A percentile compares a stretch with the other conserved stretches of the same genome.
Evolutionary conservation across 2,113 vertebrate genomes (phyloP).

Genomic region (Lichenostomus cassidix): DNA sequence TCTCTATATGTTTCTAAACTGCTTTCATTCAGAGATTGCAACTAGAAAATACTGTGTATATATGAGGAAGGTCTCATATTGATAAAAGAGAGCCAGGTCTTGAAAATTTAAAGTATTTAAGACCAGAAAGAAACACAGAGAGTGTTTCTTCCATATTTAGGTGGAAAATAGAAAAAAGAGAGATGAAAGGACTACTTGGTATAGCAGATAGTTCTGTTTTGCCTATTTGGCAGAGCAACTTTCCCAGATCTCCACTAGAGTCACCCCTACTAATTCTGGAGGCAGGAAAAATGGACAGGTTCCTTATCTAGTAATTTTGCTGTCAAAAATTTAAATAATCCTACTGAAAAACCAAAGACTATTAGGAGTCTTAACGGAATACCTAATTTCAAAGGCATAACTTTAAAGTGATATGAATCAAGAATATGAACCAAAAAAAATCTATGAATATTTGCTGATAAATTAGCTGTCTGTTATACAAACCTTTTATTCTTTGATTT

Average conservation of each 20-base stretch:
- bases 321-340: background rate
- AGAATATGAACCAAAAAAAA: background rate
- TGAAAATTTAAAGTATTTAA: background rate
- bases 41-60: background rate
- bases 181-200: background rate
- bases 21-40: background rate
- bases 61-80: background rate
- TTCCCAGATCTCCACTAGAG: background rate
- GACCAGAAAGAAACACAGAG: background rate
- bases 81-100: background rate
- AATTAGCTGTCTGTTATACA: background rate
- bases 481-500: background rate
- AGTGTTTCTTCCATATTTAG: background rate
- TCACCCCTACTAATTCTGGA: background rate
- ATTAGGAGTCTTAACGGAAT: background rate
- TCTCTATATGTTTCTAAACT: background rate
- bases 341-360: accelerated
- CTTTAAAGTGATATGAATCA: background rate
- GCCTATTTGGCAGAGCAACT: background rate
- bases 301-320: background rate
- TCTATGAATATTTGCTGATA: background rate
- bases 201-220: background rate
- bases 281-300: background rate
- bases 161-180: background rate
- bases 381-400: background rate